Percentiles rank a stretch among this genome's conserved stretches.
These are phyloP conservation scores for Spea multiplicata DNA, from an alignment of 2,113 vertebrate genomes.

Conservation along the genomic window DNA sequence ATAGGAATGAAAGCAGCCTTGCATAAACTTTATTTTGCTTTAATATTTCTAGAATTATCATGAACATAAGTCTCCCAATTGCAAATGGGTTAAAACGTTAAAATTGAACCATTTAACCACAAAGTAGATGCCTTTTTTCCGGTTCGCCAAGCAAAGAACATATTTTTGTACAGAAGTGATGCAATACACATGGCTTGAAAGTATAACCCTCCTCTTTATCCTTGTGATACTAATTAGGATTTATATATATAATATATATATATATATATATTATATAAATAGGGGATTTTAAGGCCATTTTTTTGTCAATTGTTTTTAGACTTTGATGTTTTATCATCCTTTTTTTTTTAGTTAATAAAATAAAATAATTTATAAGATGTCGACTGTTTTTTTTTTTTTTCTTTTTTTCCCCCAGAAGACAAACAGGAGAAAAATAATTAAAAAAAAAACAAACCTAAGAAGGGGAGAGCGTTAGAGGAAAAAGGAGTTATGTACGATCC, in stretches of 20 bases:
- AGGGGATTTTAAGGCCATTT: too few species aligned
- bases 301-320: neutral
- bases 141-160: constrained; percentile 4
- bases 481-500: too few species aligned
- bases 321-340: neutral
- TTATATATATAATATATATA: neutral
- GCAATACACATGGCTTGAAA: neutral
- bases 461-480: too few species aligned
- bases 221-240: neutral
- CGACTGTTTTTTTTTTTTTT: neutral
- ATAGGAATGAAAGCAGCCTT: constrained; percentile 57
- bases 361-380: neutral
- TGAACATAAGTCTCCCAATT: neutral
- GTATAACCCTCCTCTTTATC: neutral
- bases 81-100: constrained; percentile 15
- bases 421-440: too few species aligned
- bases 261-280: too few species aligned
- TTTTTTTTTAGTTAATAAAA: neutral
- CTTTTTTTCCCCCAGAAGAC: too few species aligned
- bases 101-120: neutral
- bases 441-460: too few species aligned
- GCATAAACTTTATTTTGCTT: constrained; percentile 1
- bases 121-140: neutral
- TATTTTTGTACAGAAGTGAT: constrained; percentile 13
- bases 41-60: neutral